A percentile compares a stretch with the other conserved stretches of the same genome.
Evolutionary conservation across 2,888 invertebrate species (phyloP).

Genomic region (Volucella inflata): DNA sequence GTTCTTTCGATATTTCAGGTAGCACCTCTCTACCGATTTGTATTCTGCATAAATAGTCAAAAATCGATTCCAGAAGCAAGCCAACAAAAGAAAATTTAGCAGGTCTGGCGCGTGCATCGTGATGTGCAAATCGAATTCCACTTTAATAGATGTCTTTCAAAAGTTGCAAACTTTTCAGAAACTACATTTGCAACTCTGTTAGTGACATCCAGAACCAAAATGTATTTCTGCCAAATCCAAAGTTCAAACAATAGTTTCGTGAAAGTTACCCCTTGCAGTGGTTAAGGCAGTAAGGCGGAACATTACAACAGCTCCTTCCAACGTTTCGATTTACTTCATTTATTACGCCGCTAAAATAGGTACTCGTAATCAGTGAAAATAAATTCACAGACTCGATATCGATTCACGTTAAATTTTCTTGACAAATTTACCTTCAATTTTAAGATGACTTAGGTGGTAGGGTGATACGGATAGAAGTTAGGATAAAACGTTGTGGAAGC

Average conservation of each 20-base stretch:
- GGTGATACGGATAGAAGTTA: neutral
- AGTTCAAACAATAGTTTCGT: conserved; percentile 60
- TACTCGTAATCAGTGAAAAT: conserved; percentile 32
- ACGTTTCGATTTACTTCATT: conserved; percentile 69
- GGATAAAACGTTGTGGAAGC: conserved; percentile 42
- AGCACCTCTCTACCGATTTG: no score
- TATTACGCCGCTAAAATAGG: conserved; percentile 50
- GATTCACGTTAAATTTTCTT: conserved; percentile 62
- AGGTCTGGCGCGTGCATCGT: conserved; percentile 67
- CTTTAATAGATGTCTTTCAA: conserved; percentile 59
- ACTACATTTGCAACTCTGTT: conserved; percentile 56
- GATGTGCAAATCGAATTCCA: conserved; percentile 69
- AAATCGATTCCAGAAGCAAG: conserved; percentile 47
- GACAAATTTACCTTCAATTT: conserved; percentile 52
- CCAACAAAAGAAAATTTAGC: conserved; percentile 65
- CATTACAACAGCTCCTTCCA: neutral
- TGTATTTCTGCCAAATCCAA: conserved; percentile 19
- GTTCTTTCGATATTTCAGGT: no score
- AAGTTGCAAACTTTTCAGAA: conserved; percentile 37
- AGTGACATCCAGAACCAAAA: conserved; percentile 32
- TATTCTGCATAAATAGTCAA: no score
- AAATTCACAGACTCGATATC: conserved; percentile 64
- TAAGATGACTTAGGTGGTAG: neutral
- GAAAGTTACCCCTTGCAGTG: conserved; percentile 53
- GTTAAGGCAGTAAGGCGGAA: neutral